phyloP scores from a whole-genome alignment of 2,797 vertebrate genomes.

The Psittacula derbiana region DNA sequence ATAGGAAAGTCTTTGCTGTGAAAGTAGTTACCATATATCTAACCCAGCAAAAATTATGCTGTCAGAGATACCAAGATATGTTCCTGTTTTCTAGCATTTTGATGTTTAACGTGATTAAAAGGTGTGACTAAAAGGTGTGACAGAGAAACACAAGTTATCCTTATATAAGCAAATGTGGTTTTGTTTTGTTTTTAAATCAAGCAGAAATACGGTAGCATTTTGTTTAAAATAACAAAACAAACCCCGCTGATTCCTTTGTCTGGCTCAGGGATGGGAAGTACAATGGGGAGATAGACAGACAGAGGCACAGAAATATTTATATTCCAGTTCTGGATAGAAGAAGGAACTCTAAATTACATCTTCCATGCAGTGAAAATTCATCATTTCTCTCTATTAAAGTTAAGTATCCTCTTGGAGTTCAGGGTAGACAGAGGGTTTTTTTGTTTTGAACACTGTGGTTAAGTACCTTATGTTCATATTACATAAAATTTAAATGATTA shows the following conservation, averaged over 20 bases:
- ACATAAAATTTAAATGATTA: not conserved
- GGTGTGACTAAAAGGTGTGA: not conserved
- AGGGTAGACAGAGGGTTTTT: not conserved
- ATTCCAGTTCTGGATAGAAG: not conserved
- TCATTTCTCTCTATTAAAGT: not conserved
- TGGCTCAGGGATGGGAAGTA: not conserved
- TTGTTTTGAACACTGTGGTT: not conserved
- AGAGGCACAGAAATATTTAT: not conserved
- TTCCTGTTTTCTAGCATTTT: not conserved
- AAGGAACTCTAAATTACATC: not conserved
- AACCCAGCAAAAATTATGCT: not conserved
- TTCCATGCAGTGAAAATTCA: not conserved
- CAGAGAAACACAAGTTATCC: not conserved
- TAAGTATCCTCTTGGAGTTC: not conserved
- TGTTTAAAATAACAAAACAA: not conserved
- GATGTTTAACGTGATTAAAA: not conserved
- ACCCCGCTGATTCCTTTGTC: not conserved
- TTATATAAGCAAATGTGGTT: not conserved
- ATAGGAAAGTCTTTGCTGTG: not conserved
- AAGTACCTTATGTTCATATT: not conserved
- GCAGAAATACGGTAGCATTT: not conserved
- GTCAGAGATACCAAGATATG: not conserved
- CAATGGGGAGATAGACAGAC: not conserved
- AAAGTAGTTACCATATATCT: not conserved
- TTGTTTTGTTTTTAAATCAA: not conserved